These are phyloP conservation scores for Tarsius wallacei DNA, from an alignment of 2,797 vertebrate genomes.

Conservation along the genomic window DNA sequence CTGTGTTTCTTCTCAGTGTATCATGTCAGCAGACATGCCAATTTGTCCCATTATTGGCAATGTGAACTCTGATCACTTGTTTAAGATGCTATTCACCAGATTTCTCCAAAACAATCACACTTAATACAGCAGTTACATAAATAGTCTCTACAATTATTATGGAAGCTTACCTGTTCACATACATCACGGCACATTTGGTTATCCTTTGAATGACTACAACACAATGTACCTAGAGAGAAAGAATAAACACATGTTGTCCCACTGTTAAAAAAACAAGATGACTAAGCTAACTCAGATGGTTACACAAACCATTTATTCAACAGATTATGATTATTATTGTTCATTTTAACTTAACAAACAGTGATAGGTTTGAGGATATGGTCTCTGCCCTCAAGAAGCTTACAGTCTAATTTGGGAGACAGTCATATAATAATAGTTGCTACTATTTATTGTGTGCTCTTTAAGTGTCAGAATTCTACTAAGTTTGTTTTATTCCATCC, in stretches of 20 bases:
- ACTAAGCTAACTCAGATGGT: slow-evolving; percentile 28
- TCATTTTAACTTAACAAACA: slow-evolving; percentile 51
- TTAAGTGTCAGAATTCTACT: slow-evolving; percentile 50
- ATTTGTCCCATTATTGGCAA: slow-evolving; percentile 8
- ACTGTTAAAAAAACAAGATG: slow-evolving; percentile 47
- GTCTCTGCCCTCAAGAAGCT: slow-evolving; percentile 25
- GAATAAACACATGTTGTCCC: slow-evolving; percentile 42
- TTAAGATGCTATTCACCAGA: neutral
- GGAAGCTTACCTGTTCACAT: slow-evolving; percentile 96
- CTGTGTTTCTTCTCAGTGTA: neutral
- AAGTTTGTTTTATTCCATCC: slow-evolving; percentile 57
- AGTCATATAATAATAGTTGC: neutral
- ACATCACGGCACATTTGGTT: slow-evolving; percentile 96
- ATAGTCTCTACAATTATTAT: slow-evolving; percentile 12
- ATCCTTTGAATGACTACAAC: slow-evolving; percentile 96
- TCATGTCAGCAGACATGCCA: neutral
- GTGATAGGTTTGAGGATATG: neutral
- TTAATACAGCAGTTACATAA: slow-evolving; percentile 34
- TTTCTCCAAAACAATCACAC: slow-evolving; percentile 36
- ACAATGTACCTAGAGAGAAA: slow-evolving; percentile 91
- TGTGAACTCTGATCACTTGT: slow-evolving; percentile 9
- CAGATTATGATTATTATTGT: neutral
- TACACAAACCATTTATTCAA: neutral
- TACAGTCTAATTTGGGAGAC: neutral
- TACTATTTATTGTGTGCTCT: slow-evolving; percentile 21